Evolutionary conservation across 2,888 invertebrate genomes (phyloP).

Genomic region (Nysson spinosus): DNA sequence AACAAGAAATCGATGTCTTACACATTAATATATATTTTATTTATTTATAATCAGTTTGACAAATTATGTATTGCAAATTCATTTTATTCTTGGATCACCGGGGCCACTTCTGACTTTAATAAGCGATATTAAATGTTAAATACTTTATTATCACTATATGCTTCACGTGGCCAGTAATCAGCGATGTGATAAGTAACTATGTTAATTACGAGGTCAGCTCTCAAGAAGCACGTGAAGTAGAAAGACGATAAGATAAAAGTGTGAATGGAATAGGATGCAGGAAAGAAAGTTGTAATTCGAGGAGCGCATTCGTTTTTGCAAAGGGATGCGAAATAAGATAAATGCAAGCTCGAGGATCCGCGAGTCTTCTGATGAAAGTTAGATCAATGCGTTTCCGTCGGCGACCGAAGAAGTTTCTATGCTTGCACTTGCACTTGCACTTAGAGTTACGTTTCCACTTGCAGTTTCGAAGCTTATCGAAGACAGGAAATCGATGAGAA

Average conservation of each 20-base stretch:
- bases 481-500: conserved; percentile 41
- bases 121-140: too few relatives aligned
- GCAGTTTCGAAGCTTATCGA: conserved; percentile 11
- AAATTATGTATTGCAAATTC: too few relatives aligned
- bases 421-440: conserved; percentile 49
- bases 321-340: conserved; percentile 26
- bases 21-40: too few relatives aligned
- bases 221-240: background rate
- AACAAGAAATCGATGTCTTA: too few relatives aligned
- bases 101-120: too few relatives aligned
- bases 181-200: too few relatives aligned
- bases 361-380: conserved; percentile 49
- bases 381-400: conserved; percentile 47
- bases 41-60: too few relatives aligned
- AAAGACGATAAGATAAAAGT: background rate
- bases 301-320: conserved; percentile 31
- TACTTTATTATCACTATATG: too few relatives aligned
- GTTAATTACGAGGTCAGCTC: background rate
- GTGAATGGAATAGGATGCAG: background rate
- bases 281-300: conserved; percentile 18
- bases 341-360: conserved; percentile 38
- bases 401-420: conserved; percentile 45
- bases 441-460: conserved; percentile 32
- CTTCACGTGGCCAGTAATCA: too few relatives aligned
- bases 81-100: too few relatives aligned